These are phyloP conservation scores for Accipiter virgatus DNA, from an alignment of 2,113 vertebrate genomes.

Conservation along the genomic window DNA sequence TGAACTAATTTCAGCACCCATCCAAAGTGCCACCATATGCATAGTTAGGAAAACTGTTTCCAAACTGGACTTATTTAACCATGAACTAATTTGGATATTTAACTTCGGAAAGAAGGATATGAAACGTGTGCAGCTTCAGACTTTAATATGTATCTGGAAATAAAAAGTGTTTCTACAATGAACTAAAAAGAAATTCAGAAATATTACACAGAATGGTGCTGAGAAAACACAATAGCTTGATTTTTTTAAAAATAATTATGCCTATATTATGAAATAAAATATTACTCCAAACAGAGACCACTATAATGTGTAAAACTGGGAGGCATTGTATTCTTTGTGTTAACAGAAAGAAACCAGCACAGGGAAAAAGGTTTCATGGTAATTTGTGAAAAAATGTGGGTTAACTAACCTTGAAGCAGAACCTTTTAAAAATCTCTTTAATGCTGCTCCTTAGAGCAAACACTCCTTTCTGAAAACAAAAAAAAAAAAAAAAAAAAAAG, in stretches of 20 bases:
- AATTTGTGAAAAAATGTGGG: constrained; percentile 28
- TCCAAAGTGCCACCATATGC: neutral
- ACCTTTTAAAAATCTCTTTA: constrained; percentile 29
- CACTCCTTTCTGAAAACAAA: neutral
- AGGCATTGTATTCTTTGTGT: neutral
- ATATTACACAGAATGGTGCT: neutral
- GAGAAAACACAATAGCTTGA: neutral
- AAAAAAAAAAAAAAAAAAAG: neutral
- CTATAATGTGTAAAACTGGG: neutral
- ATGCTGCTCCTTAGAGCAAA: neutral
- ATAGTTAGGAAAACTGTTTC: neutral
- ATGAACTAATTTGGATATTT: neutral
- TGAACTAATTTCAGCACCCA: neutral
- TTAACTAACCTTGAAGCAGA: constrained; percentile 62
- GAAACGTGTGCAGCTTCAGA: neutral
- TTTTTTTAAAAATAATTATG: neutral
- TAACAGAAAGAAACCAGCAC: constrained; percentile 18
- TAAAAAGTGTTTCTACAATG: neutral
- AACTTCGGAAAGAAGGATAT: neutral
- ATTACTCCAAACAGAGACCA: constrained; percentile 5
- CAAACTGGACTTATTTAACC: neutral
- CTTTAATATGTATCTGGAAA: neutral
- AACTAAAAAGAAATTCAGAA: neutral
- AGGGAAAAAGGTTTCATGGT: constrained; percentile 10
- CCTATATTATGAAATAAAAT: constrained; percentile 15